A percentile compares a stretch with the other conserved stretches of the same genome.
Evolutionary conservation across 2,888 invertebrate species (phyloP).

Genomic region (Eumerus sabulonum): DNA sequence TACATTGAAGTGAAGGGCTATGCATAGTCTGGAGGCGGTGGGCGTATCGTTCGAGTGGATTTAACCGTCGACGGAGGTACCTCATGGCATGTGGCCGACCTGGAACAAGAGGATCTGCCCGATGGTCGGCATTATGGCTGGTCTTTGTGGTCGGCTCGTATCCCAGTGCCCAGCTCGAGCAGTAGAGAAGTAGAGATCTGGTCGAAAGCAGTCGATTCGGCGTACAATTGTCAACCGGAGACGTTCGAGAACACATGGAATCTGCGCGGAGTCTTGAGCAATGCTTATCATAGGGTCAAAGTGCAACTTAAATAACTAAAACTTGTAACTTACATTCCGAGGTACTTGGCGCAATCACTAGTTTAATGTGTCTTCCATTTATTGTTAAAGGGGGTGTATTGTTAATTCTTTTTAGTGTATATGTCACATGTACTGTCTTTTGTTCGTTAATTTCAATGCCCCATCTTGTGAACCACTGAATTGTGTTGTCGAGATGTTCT

Average conservation of each 20-base stretch:
- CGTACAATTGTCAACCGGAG: slow-evolving; percentile 98
- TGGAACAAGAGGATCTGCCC: slow-evolving; percentile 79
- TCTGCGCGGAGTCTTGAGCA: slow-evolving; percentile 94
- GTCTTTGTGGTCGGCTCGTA: slow-evolving; percentile 88
- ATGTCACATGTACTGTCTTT: too few species aligned
- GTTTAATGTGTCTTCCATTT: too few species aligned
- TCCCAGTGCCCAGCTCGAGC: slow-evolving; percentile 70
- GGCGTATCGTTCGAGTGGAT: slow-evolving; percentile 93
- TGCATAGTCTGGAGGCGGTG: slow-evolving; percentile 97
- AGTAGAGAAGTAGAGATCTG: slow-evolving; percentile 83
- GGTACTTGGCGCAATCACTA: too few species aligned
- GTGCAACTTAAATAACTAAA: slow-evolving; percentile 73
- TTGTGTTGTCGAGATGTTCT: too few species aligned
- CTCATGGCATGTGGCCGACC: slow-evolving; percentile 88
- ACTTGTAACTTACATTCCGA: too few species aligned
- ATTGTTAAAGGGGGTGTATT: too few species aligned
- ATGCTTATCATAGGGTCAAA: slow-evolving; percentile 93
- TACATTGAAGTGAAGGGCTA: slow-evolving; percentile 83
- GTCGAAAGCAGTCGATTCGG: slow-evolving; percentile 93
- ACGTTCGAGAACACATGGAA: slow-evolving; percentile 96
- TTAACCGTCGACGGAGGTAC: slow-evolving; percentile 90
- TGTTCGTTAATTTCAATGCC: too few species aligned
- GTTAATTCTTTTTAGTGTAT: too few species aligned
- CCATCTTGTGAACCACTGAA: too few species aligned
- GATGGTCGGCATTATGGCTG: slow-evolving; percentile 90